Base-by-base conservation (phyloP, 1,140 invertebrate species). In the Aradophagus sp. region DNA sequence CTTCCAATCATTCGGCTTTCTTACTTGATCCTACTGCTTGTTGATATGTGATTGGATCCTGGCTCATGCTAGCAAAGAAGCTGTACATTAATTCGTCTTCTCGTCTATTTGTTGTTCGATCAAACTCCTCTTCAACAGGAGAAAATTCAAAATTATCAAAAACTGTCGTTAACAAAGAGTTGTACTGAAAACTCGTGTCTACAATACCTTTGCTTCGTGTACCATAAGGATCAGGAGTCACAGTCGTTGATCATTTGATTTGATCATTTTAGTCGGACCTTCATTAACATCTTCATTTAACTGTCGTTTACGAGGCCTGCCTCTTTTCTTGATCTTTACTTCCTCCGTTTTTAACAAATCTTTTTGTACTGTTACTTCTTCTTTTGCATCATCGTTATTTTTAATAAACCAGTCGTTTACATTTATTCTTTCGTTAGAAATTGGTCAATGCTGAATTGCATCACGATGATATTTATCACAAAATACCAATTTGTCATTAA, bases 251-350 rank as follows among this genome's bases (percentile, higher is more conserved):
- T 44, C 39, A 2, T 13, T 35, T 15, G n/a, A 23, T 27, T 44
- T 3, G 20, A 26, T 16, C 29, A 3, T 42, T 27, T 29, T 35
- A 20, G 3, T 14, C 8, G 26, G 10, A 31, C 32, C 29, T 6
- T 47, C 14, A 7, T 50, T 29, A 31, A 11, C 27, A 20, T 61
- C 44, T 35, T 7, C 19, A 17, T 39, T 14, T 31, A 31, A 27
- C 7, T 14, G 23, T 45, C 34, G 15, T 45, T 58, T 58, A 10
- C 31, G 11, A 1, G 41, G 53, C 41, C 56, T 16, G 12, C 42
- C 56, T 48, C 34, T 38, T 20, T 36, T 39, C 12, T 27, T 47
- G 38, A 31, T 45, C 12, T 39, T 31, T 48, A 39, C 35, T 47
- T 16, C 44, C 26, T 48, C 41, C 38, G 29, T 42, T 29, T 42